phyloP scores from a whole-genome alignment of 2,113 vertebrate species.

The Trinectes maculatus region DNA sequence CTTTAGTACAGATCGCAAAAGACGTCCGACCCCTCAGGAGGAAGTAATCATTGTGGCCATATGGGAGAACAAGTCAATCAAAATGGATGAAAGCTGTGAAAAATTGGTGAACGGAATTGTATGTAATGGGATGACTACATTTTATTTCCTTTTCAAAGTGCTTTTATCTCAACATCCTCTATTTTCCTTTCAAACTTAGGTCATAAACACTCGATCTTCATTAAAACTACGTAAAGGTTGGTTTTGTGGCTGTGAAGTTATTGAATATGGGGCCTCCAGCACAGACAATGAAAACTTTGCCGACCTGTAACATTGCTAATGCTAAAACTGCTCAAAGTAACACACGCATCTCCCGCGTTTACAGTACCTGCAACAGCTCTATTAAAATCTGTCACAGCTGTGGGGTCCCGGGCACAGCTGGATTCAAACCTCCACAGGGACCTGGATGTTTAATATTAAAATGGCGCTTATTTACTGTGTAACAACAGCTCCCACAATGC shows the following conservation, averaged over 20 bases:
- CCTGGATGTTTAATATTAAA: slow-evolving; percentile 24
- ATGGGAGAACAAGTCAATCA: slow-evolving; percentile 36
- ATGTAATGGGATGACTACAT: neutral
- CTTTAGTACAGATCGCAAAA: slow-evolving; percentile 6
- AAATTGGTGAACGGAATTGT: slow-evolving; percentile 7
- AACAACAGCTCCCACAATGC: slow-evolving; percentile 13
- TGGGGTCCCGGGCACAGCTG: slow-evolving; percentile 7
- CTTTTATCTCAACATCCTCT: slow-evolving; percentile 9
- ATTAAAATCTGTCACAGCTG: slow-evolving; percentile 17
- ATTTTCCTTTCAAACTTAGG: slow-evolving; percentile 3
- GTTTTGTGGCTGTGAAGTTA: neutral
- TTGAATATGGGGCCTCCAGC: neutral
- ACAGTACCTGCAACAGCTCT: slow-evolving; percentile 3
- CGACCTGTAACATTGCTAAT: neutral
- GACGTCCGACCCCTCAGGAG: slow-evolving; percentile 27
- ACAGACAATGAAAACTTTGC: neutral
- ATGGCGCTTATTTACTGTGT: neutral
- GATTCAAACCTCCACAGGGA: neutral
- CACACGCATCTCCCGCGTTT: slow-evolving; percentile 14
- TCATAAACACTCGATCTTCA: neutral
- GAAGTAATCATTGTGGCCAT: slow-evolving; percentile 32
- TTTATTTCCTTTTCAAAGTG: neutral
- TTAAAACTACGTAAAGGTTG: neutral
- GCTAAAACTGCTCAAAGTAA: slow-evolving; percentile 4
- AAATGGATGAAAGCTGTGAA: slow-evolving; percentile 36